A percentile compares a stretch with the other conserved stretches of the same genome.
phyloP scores from a whole-genome alignment of 2,113 vertebrate genomes.

The Pygoscelis adeliae region DNA sequence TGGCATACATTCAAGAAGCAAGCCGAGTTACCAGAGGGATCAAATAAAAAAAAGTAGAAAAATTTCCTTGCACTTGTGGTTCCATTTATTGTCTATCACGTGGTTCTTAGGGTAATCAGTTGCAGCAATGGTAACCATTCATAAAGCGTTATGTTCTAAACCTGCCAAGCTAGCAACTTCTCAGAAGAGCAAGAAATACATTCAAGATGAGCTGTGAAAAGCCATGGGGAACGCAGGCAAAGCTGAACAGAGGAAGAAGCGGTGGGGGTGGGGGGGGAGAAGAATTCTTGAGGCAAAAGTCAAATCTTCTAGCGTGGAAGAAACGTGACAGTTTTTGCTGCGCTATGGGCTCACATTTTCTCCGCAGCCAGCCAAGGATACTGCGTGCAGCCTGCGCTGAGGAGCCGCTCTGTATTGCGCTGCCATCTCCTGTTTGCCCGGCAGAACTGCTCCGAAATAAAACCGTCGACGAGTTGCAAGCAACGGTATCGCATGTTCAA shows the following conservation, averaged over 20 bases:
- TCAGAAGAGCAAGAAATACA: not conserved
- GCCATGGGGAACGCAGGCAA: not conserved
- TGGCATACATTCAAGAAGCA: not conserved
- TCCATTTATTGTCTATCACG: not conserved
- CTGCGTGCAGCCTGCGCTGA: not conserved
- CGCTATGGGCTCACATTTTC: not conserved
- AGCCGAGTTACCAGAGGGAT: not conserved
- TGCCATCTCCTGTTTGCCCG: not conserved
- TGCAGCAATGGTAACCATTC: not conserved
- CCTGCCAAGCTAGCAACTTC: not conserved
- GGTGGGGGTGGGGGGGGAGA: too few relatives aligned
- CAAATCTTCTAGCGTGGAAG: too few relatives aligned
- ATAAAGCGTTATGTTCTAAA: not conserved
- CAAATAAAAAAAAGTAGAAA: not conserved
- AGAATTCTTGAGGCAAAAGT: not conserved
- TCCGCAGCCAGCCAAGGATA: not conserved
- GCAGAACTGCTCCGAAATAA: not conserved
- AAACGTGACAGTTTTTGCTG: not conserved
- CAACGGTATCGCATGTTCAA: fast-evolving
- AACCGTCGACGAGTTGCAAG: fast-evolving
- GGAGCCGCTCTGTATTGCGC: not conserved
- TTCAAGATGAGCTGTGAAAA: not conserved
- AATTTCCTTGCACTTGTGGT: not conserved
- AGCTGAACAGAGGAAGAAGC: too few relatives aligned
- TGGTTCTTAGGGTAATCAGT: not conserved